Evolutionary conservation across 2,888 invertebrate species (phyloP), one percentile per base, ranked within the genome.

Genomic region (Rotaria macrura): DNA sequence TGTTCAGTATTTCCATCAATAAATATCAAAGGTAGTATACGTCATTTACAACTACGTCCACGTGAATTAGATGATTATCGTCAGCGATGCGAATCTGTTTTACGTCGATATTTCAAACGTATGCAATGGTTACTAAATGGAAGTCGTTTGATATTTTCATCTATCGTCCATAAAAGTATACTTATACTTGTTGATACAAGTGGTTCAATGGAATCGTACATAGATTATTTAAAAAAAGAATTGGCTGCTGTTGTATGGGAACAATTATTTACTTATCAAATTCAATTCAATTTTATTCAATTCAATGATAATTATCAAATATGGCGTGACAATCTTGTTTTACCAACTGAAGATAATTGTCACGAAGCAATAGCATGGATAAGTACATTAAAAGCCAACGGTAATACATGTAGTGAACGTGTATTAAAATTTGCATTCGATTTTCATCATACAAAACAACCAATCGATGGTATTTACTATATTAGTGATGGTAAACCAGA

Each of bases 401-500:
- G 91, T n/a, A 91, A 90, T 88, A 91, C 91, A 20, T 90, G 90
- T 87, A 91, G 91, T 52, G 88, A 90, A 83, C 90, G 90, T 83
- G 91, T 90, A n/a, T 87, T 47, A 43, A 88, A 90, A 90, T 87
- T 89, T 87, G 90, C 90, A 40, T 90, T 91, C 88, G 88, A 88
- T 47, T 90, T 90, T 86, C 87, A 88, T n/a, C 89, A 89, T 40
- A 84, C 34, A 25, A 55, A 86, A 49, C 52, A 57, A 14, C 83
- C 52, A 55, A 88, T 90, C 55, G 89, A 90, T 47, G 89, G 90
- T 2, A 88, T 91, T n/a, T 91, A 91, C 87, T 87, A 91, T 87
- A 87, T 91, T 87, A 91, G 90, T n/a, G 91, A 91, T 87, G 91
- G 91, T 25, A 91, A 91, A 87, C 91, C 91, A n/a, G 91, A 91